Evolutionary conservation across 2,888 invertebrate genomes (phyloP), one percentile per base, ranked within the genome.

Genomic region (Apoda limacodes): DNA sequence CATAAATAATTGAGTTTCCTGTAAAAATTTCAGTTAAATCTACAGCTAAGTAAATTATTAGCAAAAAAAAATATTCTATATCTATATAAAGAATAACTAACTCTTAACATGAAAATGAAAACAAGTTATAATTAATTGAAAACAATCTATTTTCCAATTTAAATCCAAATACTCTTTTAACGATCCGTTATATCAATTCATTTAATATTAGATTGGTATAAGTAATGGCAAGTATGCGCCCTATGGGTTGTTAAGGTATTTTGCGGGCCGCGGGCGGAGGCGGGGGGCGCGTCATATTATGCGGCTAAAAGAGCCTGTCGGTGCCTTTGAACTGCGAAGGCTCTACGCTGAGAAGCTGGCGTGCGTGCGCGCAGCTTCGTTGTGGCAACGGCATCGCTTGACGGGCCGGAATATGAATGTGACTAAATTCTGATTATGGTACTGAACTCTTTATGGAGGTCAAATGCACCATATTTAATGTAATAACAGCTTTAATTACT

Each of bases 301-400:
- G 75, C 75, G 68, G 78, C 76, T 78, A 78, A 78, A 80, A 74
- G 75, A 81, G 75, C 65, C 70, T 78, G 76, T 76, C 78, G 78
- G 80, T 74, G 68, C 78, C 80, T 80, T 80, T 80, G 80, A 80
- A 72, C 70, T 60, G 63, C 51, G 58, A 58, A 50, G 48, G 61
- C 60, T 58, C 64, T 55, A 50, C 48, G 51, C 46, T 32, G 7
- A 17, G 13, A 29, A 47, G 52, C 43, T 51, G 49, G 55, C 50
- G 58, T 50, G 48, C 43, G 58, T 50, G 48, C 43, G 48, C 44
- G 45, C 51, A 37, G 55, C 57, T 63, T 61, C 63, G 65, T 62
- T n/a, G n/a, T n/a, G n/a, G n/a, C n/a, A n/a, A n/a, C n/a, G n/a
- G 66, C 74, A 62, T 69, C 70, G 75, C 76, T 69, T 70, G 72